Evolutionary conservation across 2,888 invertebrate species (phyloP), one percentile per base, ranked within the genome.

Genomic region (Leucozona laternaria): DNA sequence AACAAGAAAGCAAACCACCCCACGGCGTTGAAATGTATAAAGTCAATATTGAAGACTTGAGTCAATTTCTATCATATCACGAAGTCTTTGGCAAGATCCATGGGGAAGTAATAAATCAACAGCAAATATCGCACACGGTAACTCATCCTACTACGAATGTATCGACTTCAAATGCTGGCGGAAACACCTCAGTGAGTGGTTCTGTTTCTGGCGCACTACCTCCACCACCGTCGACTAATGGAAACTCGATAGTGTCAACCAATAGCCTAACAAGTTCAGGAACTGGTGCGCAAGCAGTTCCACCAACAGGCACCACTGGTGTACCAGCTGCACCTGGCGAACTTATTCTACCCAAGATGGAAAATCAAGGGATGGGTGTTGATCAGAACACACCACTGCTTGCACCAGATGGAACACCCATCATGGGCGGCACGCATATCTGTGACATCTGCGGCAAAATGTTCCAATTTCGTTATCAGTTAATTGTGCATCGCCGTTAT

Each of bases 391-490:
- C 94, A 4, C 93, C 93, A n/a, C 93, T 94, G 88, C 92, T 94
- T 6, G 95, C 95, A 72, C 93, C 94, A 17, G 91, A 91, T 85
- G 92, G 91, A 66, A 91, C 92, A 50, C 93, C 93, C 55, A 95
- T 95, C 4, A 95, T 96, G 2, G 93, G 94, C 3, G 94, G 94
- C 3, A 91, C 91, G 87, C 97, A 97, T 91, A 94, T 96, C 20
- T 97, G 97, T 92, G 97, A 97, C 92, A 95, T 97, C 82, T 97
- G 97, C 90, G 96, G 96, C 70, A 97, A 97, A 93, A 96, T 96
- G 93, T 97, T 97, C 93, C 96, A 96, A 90, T 97, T 96, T 92
- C 95, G 97, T 79, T 97, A 97, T 93, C 97, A 97, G 91, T 94
- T 97, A 80, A 97, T 97, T 89, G 97, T 97, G 53, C 97, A 97